A percentile compares a stretch with the other conserved stretches of the same genome.
Evolutionary conservation across 2,888 invertebrate species (phyloP).

Genomic region (Athripsodes cinereus): DNA sequence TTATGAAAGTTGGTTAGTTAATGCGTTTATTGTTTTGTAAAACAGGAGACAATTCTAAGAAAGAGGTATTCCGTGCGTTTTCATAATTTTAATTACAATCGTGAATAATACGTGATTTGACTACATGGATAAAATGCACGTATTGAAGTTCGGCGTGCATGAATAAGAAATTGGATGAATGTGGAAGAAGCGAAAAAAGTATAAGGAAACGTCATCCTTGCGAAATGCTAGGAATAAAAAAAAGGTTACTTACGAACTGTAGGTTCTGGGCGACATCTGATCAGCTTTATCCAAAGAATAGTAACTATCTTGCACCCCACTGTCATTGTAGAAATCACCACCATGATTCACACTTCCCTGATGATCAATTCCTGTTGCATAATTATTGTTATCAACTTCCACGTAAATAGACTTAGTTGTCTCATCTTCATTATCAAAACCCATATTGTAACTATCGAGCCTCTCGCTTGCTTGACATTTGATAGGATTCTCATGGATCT

Average conservation of each 20-base stretch:
- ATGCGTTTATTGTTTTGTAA: too few relatives aligned
- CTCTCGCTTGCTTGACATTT: not conserved
- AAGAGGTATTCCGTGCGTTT: too few relatives aligned
- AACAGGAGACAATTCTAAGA: too few relatives aligned
- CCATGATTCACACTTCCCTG: not conserved
- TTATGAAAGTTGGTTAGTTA: too few relatives aligned
- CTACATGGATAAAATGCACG: too few relatives aligned
- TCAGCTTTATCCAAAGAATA: conserved; percentile 8
- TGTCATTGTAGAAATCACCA: conserved; percentile 12
- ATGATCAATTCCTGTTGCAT: not conserved
- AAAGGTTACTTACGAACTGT: conserved; percentile 14
- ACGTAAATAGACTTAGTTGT: conserved; percentile 3
- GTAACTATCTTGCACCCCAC: conserved; percentile 12
- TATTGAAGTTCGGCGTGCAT: too few relatives aligned
- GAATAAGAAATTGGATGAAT: too few relatives aligned
- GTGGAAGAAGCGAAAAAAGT: too few relatives aligned
- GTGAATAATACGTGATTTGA: too few relatives aligned
- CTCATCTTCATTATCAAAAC: not conserved
- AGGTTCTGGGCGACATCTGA: conserved; percentile 12
- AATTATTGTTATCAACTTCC: conserved; percentile 7
- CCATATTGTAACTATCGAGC: conserved; percentile 1
- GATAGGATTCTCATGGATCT: not conserved
- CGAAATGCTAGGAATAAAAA: too few relatives aligned
- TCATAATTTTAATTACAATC: too few relatives aligned
- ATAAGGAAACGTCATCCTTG: too few relatives aligned